phyloP scores from a whole-genome alignment of 2,797 vertebrate species.

The Clarias platycephalus region DNA sequence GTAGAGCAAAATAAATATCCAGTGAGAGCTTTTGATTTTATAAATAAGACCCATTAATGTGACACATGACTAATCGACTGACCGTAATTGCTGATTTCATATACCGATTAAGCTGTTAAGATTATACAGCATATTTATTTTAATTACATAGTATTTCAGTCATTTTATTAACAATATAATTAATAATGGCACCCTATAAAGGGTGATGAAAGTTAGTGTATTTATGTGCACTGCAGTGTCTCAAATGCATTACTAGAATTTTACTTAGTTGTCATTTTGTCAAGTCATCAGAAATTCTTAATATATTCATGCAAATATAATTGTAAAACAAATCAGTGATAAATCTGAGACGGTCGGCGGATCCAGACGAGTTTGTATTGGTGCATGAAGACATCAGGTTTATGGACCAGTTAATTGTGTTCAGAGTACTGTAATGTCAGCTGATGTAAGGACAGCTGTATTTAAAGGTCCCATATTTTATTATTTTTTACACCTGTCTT shows the following conservation, averaged over 20 bases:
- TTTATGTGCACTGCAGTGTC: background rate
- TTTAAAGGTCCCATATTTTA: background rate
- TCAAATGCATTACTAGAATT: background rate
- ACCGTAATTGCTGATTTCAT: background rate
- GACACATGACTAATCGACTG: background rate
- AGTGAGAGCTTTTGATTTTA: background rate
- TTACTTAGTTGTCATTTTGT: background rate
- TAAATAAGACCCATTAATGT: background rate
- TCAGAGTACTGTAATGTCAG: background rate
- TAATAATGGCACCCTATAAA: background rate
- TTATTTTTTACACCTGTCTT: too few relatives aligned
- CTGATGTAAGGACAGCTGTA: background rate
- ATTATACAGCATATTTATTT: background rate
- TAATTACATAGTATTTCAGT: background rate
- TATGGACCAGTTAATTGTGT: background rate
- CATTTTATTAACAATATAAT: background rate
- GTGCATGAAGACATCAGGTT: background rate
- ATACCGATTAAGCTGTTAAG: background rate
- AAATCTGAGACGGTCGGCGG: too few relatives aligned
- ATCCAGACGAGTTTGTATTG: too few relatives aligned
- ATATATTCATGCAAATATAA: background rate
- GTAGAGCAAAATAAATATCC: background rate
- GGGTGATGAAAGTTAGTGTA: background rate
- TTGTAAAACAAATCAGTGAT: too few relatives aligned
- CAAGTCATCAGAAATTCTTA: background rate